Base-by-base conservation (phyloP, 2,797 vertebrate species). In the Luscinia luscinia region DNA sequence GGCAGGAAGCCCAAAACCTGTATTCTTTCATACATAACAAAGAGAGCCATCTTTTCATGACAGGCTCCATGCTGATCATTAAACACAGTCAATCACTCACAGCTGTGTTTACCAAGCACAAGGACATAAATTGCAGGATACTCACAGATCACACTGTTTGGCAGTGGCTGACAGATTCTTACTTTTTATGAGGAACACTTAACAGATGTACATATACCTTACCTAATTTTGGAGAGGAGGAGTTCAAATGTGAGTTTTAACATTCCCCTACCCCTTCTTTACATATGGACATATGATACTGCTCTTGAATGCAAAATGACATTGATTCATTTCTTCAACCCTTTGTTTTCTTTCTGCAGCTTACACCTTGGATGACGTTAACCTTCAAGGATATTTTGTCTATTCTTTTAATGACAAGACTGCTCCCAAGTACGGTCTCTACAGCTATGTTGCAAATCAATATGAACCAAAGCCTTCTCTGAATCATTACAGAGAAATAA, bases 381-480 rank as follows among this genome's bases (percentile, higher is more conserved):
- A 99, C 95, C 97, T 99, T 54, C 98, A 98, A 87, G 99, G 99
- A 32, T 99, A 99, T 98, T 99, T 99, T 91, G 97, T 98, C 15
- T 99, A 99, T 89, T 98, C 99, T 9, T 98, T 99, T 89, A 99
- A 95, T 11, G 99, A 99, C 97, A 98, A 98, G 67, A 97, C 98
- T 14, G 98, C 99, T 97, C 99, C 99, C 0, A 98, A 97, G 41
- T 99, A 98, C 12, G 99, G 99, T 55, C 93, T 99, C 91, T 99
- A 99, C 75, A 98, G 98, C 88, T 98, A 98, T 0, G 73, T 98
- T 46, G 98, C 98, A 23, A 98, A 98, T 32, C 98, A 98, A 11
- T 98, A 98, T 4, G 98, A 99, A 85, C 76, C 97, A 84, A 99
- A 99, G 95, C 98, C 98, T 9, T 99, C 99, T 5, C 94, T 99